phyloP scores from a whole-genome alignment of 1,140 invertebrate species.

The Drosophila repletoides region DNA sequence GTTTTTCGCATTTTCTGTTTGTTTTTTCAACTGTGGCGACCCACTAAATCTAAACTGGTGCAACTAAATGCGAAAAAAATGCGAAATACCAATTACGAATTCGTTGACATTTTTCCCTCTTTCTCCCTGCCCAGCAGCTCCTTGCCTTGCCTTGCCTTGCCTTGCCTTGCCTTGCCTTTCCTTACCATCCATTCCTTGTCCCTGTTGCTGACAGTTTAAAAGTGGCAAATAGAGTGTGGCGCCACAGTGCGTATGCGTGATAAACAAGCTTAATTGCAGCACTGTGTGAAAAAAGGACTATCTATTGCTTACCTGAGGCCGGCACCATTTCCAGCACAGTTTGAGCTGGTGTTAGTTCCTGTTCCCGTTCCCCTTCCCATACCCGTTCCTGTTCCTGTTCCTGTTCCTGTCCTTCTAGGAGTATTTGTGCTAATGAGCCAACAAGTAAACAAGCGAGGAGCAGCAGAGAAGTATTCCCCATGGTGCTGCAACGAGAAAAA shows the following conservation, averaged over 20 bases:
- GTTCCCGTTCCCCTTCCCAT: background rate
- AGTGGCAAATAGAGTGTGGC: conserved; percentile 12
- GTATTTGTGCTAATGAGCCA: conserved; percentile 56
- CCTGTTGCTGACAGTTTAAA: conserved; percentile 11
- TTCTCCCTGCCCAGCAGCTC: background rate
- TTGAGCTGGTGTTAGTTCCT: conserved; percentile 33
- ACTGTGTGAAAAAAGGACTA: background rate
- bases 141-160: background rate
- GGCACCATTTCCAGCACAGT: conserved; percentile 39
- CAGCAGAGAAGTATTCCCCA: background rate
- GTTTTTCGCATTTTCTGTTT: background rate
- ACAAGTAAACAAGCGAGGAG: conserved; percentile 2
- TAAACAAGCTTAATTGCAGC: conserved; percentile 75
- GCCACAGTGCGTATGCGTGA: conserved; percentile 69
- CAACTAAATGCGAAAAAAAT: conserved; percentile 59
- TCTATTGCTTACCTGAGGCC: conserved; percentile 50
- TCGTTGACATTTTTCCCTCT: conserved; percentile 48
- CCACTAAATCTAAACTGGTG: conserved; percentile 37
- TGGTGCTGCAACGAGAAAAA: conserved; percentile 18
- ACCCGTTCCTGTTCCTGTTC: background rate
- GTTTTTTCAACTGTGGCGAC: background rate
- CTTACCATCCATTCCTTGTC: background rate
- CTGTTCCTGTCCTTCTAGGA: background rate
- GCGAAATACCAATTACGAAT: conserved; percentile 72
- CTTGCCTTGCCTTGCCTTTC: background rate